Evolutionary conservation across 2,113 vertebrate genomes (phyloP).

Genomic region (Lamprologus ornatipinnis): DNA sequence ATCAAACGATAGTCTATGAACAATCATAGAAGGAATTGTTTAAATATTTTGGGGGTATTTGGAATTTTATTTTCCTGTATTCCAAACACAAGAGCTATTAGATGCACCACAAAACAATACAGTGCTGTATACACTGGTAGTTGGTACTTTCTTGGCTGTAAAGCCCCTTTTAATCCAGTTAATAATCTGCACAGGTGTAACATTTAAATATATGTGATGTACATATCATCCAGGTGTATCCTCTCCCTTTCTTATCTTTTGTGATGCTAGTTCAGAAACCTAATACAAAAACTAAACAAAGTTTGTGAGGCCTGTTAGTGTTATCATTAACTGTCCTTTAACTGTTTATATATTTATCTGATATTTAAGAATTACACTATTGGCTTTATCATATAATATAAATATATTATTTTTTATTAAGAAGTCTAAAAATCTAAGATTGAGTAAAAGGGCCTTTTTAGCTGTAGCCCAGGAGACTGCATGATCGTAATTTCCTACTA

Average conservation of each 20-base stretch:
- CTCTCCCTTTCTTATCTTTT: neutral
- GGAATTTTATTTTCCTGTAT: neutral
- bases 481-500: neutral
- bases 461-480: neutral
- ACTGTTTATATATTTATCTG: neutral
- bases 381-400: neutral
- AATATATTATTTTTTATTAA: neutral
- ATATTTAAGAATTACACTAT: neutral
- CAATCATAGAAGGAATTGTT: neutral
- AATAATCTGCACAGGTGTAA: too few species aligned
- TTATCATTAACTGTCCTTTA: neutral
- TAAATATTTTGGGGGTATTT: neutral
- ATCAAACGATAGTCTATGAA: neutral
- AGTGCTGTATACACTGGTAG: neutral
- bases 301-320: neutral
- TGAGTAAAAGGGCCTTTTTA: neutral
- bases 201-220: too few species aligned
- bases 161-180: too few species aligned
- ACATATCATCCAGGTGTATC: neutral
- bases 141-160: neutral
- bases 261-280: neutral
- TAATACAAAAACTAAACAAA: neutral
- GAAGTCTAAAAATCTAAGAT: neutral
- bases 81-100: neutral
- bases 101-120: neutral